Evolutionary conservation across 2,113 vertebrate species (phyloP).

Genomic region (Actenoides lindsayi): DNA sequence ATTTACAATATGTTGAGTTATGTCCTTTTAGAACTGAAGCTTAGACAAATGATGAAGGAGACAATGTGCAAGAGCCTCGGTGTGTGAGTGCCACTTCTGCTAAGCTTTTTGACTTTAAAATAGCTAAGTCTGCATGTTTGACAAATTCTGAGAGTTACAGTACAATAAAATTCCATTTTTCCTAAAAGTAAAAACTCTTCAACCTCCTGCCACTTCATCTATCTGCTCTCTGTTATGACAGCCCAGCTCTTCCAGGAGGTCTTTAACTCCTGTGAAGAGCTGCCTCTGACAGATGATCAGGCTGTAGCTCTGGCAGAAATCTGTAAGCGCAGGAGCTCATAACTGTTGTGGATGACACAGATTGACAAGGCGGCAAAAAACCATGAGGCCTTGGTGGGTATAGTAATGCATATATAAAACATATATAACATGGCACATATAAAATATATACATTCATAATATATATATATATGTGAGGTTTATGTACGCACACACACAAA

Average conservation of each 20-base stretch:
- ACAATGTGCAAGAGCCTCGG: background rate
- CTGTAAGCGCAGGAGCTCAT: rapidly evolving
- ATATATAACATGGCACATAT: background rate
- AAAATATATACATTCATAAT: background rate
- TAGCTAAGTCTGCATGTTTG: background rate
- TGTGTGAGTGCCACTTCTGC: background rate
- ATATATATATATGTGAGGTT: background rate
- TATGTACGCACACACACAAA: background rate
- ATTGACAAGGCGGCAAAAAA: background rate
- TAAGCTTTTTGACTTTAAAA: background rate
- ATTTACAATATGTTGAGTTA: background rate
- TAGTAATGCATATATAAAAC: background rate
- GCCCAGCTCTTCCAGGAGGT: background rate
- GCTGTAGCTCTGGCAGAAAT: background rate
- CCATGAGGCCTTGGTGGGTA: background rate
- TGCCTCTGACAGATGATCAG: background rate
- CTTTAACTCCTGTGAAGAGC: background rate
- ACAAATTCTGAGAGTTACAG: background rate
- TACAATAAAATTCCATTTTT: background rate
- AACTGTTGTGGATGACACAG: background rate
- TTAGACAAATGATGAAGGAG: background rate
- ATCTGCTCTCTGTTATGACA: background rate
- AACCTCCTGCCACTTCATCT: background rate
- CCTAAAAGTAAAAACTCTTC: background rate
- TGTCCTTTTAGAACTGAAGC: background rate